These are phyloP conservation scores for Sakesphorus luctuosus DNA, from an alignment of 2,113 vertebrate genomes.

Conservation along the genomic window DNA sequence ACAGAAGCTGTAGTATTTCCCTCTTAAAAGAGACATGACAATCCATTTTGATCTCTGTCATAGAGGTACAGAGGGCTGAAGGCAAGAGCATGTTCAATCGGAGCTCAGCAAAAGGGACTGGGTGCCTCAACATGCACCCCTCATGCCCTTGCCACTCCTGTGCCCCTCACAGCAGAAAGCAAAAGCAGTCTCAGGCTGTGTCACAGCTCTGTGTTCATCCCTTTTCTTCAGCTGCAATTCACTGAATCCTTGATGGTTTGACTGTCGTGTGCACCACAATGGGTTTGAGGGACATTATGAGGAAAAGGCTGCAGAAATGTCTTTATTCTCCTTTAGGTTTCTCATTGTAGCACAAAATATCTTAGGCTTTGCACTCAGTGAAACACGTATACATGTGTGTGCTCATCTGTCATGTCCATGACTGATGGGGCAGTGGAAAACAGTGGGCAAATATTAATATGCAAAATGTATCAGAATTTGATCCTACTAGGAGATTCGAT, in stretches of 20 bases:
- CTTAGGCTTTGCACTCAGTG: background rate
- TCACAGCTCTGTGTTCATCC: background rate
- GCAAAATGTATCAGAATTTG: background rate
- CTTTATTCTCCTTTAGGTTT: background rate
- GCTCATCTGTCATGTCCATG: background rate
- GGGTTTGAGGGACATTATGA: background rate
- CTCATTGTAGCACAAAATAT: background rate
- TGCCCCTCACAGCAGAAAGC: background rate
- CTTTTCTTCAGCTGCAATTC: background rate
- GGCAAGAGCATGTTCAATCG: background rate
- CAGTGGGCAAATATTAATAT: background rate
- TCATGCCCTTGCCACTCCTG: rapidly evolving
- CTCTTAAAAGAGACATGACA: background rate
- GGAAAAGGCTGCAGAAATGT: background rate
- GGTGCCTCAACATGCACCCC: rapidly evolving
- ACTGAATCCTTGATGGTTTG: background rate
- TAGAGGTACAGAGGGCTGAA: background rate
- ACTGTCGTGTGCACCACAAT: background rate
- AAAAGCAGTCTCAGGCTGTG: background rate
- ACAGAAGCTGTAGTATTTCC: slow-evolving; percentile 7
- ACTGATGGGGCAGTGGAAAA: background rate
- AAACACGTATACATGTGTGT: rapidly evolving
- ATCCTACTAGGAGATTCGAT: background rate
- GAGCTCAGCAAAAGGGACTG: background rate
- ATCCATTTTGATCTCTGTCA: slow-evolving; percentile 19